A percentile compares a stretch with the other conserved stretches of the same genome.
These are phyloP conservation scores for Pristionchus arcanus DNA, from an alignment of 2,888 invertebrate species.

Conservation along the genomic window DNA sequence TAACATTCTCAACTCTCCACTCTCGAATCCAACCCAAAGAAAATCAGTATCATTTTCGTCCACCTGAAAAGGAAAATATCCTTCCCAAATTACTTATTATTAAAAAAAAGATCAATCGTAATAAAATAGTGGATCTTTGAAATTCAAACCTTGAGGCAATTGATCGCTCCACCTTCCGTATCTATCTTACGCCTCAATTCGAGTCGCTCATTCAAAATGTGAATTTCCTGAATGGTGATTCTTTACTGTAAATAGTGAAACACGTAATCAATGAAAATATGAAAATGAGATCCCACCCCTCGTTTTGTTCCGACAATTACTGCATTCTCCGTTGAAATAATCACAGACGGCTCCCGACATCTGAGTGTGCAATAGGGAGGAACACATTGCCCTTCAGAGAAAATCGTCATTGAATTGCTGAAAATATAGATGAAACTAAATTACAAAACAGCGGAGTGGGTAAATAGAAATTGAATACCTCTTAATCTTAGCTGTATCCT, in stretches of 20 bases:
- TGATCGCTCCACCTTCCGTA: neutral
- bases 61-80: neutral
- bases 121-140: too few relatives aligned
- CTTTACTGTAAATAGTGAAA: too few relatives aligned
- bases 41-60: neutral
- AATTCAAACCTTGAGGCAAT: neutral
- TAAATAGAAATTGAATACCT: neutral
- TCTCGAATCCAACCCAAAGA: neutral
- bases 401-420: too few relatives aligned
- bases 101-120: too few relatives aligned
- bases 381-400: neutral
- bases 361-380: conserved; percentile 3
- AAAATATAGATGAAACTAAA: too few relatives aligned
- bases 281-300: neutral
- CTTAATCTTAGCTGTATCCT: neutral
- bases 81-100: neutral
- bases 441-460: too few relatives aligned
- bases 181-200: neutral
- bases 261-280: too few relatives aligned
- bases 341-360: neutral
- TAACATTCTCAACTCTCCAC: neutral
- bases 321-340: neutral
- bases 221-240: too few relatives aligned
- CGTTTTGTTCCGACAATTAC: neutral
- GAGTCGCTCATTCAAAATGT: neutral